Percentiles rank a stretch among this genome's conserved stretches.
Evolutionary conservation across 2,888 invertebrate species (phyloP).

Genomic region (Antitype chi): DNA sequence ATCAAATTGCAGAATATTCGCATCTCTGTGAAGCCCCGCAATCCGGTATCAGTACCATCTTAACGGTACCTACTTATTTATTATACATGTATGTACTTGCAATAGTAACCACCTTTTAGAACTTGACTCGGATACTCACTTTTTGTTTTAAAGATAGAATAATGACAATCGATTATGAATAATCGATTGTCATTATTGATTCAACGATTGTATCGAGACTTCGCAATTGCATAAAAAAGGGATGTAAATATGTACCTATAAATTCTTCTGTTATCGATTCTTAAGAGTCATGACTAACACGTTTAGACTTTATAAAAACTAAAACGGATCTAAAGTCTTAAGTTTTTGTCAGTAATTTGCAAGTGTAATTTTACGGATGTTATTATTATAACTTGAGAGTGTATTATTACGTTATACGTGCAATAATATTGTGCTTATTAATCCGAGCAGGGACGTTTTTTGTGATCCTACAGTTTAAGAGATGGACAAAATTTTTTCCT

Average conservation of each 20-base stretch:
- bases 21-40: constrained; percentile 59
- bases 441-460: neutral
- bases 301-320: constrained; percentile 24
- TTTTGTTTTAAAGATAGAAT: neutral
- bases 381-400: constrained; percentile 6
- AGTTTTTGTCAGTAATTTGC: constrained; percentile 34
- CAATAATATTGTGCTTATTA: constrained; percentile 8
- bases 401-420: constrained; percentile 12
- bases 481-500: neutral
- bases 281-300: constrained; percentile 13
- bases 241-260: neutral
- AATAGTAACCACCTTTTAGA: neutral
- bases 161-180: neutral
- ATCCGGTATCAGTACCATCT: constrained; percentile 30
- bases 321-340: neutral
- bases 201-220: neutral
- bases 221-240: constrained; percentile 7
- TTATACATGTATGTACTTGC: neutral
- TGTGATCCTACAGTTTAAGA: neutral
- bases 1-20: constrained; percentile 52
- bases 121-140: neutral
- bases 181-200: neutral
- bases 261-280: neutral
- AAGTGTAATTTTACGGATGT: constrained; percentile 35
- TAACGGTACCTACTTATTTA: neutral